Evolutionary conservation across 2,888 invertebrate genomes (phyloP).

Genomic region (Sympetrum striolatum): DNA sequence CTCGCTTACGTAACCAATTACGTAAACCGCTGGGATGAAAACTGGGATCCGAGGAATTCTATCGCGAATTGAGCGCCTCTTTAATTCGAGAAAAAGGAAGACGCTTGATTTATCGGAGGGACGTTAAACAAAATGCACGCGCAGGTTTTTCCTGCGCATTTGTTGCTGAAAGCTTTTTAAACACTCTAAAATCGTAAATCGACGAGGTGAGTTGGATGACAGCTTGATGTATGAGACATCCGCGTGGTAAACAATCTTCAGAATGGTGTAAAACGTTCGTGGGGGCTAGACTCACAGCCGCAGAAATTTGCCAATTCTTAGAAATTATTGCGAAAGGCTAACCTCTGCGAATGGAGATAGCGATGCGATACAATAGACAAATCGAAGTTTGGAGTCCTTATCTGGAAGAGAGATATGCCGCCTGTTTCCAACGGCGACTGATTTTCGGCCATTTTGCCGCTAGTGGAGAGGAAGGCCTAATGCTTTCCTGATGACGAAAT

Average conservation of each 20-base stretch:
- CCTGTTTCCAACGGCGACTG: background rate
- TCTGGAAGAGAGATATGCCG: background rate
- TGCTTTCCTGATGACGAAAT: constrained; percentile 6
- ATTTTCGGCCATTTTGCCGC: constrained; percentile 13
- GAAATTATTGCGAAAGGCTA: background rate
- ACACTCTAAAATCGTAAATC: background rate
- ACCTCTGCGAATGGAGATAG: background rate
- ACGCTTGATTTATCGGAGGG: no score
- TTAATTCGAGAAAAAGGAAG: no score
- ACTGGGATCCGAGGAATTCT: background rate
- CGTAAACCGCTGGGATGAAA: background rate
- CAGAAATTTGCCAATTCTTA: no score
- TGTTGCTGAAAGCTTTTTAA: no score
- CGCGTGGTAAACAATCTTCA: no score
- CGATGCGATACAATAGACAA: background rate
- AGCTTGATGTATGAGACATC: background rate
- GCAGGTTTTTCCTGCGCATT: no score
- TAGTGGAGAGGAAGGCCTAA: background rate
- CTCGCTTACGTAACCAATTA: background rate
- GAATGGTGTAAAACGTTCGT: background rate
- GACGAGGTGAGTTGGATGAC: background rate
- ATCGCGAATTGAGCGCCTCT: background rate
- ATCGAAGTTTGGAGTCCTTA: background rate
- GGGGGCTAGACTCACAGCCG: background rate
- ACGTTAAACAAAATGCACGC: no score